Percentiles rank a stretch among this genome's conserved stretches.
These are phyloP conservation scores for Pygocentrus nattereri DNA, from an alignment of 2,797 vertebrate species.

Conservation along the genomic window DNA sequence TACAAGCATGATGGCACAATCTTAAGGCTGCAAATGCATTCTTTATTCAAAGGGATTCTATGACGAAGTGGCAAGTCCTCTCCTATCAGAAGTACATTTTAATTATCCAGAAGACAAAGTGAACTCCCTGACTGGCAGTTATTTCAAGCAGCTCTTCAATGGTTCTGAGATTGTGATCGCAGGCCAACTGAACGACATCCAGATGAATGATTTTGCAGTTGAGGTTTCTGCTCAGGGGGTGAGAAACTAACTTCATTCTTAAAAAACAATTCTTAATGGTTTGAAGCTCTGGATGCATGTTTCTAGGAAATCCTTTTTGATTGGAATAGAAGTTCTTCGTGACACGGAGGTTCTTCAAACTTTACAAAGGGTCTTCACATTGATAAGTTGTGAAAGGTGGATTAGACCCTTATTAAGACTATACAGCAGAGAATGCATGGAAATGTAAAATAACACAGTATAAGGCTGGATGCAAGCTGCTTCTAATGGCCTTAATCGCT, in stretches of 20 bases:
- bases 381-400: too few species aligned
- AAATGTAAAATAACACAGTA: too few species aligned
- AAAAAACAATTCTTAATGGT: too few species aligned
- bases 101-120: constrained; percentile 79
- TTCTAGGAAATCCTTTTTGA: too few species aligned
- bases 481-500: not conserved
- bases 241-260: too few species aligned
- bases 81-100: constrained; percentile 82
- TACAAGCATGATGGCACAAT: not conserved
- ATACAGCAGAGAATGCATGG: too few species aligned
- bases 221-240: constrained; percentile 84
- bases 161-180: constrained; percentile 91
- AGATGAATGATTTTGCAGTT: constrained; percentile 77
- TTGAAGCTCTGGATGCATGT: too few species aligned
- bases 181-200: constrained; percentile 77
- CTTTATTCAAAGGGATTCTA: constrained; percentile 84
- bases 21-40: not conserved
- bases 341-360: too few species aligned
- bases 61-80: constrained; percentile 85
- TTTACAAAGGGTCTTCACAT: not conserved
- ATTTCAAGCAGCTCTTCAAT: constrained; percentile 84
- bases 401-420: too few species aligned
- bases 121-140: constrained; percentile 79
- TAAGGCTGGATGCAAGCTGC: too few species aligned
- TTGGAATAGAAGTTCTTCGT: too few species aligned